phyloP scores from a whole-genome alignment of 2,888 invertebrate genomes.

The Acrobasis consociella region DNA sequence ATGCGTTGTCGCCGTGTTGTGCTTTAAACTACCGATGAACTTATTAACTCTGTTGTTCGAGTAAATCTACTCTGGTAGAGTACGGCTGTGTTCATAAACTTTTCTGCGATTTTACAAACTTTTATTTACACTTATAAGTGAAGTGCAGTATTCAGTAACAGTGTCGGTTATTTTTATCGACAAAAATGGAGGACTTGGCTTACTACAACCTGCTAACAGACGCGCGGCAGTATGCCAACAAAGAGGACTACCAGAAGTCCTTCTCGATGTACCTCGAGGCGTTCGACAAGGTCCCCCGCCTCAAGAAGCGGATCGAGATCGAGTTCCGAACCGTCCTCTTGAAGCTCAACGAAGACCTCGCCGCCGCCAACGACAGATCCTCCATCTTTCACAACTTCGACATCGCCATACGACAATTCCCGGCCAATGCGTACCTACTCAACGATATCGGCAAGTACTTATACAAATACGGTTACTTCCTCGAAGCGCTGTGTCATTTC shows the following conservation, averaged over 20 bases:
- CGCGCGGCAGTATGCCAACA: not conserved
- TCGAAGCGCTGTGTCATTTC: slow-evolving; percentile 75
- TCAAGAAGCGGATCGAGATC: not conserved
- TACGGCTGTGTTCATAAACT: no score
- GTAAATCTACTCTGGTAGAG: not conserved
- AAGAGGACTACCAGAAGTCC: not conserved
- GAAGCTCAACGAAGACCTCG: not conserved
- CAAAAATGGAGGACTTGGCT: not conserved
- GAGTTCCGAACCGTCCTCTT: not conserved
- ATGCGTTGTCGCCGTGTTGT: not conserved
- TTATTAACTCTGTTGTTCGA: no score
- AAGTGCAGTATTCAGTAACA: not conserved
- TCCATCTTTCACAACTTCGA: slow-evolving; percentile 12
- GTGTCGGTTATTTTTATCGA: not conserved
- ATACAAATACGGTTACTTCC: slow-evolving; percentile 67
- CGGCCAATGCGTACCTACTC: slow-evolving; percentile 7
- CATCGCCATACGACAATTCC: slow-evolving; percentile 4
- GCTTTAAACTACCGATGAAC: not conserved
- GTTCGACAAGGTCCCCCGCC: not conserved
- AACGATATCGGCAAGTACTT: slow-evolving; percentile 26
- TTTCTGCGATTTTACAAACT: no score
- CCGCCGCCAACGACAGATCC: not conserved
- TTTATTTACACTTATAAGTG: not conserved
- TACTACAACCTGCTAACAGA: not conserved
- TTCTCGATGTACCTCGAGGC: not conserved